Percentiles rank a stretch among this genome's conserved stretches.
Conservation (phyloP, 2,113 vertebrate genomes). For the Solenodon paradoxus region DNA sequence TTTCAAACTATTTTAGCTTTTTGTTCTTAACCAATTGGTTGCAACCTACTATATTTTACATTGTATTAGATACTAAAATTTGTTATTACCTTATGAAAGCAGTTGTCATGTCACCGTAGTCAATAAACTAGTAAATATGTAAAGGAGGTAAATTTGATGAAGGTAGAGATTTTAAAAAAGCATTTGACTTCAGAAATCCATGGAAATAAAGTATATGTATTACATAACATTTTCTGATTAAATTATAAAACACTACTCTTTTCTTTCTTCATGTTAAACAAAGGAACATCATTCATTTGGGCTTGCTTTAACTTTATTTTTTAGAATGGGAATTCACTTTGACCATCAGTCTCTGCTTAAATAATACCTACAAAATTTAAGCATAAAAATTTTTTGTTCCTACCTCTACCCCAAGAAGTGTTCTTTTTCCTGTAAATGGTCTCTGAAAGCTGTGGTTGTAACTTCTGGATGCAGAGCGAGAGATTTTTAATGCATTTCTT, state of each 20-base stretch:
- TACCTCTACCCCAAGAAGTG: background rate
- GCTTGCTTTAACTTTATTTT: background rate
- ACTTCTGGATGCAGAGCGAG: background rate
- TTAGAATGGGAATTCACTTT: background rate
- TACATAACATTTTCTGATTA: slow-evolving; percentile 7
- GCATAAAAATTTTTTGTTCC: background rate
- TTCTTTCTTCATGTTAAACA: background rate
- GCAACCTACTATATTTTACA: background rate
- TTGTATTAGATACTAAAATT: background rate
- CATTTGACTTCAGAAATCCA: slow-evolving; percentile 26
- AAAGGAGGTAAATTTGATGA: slow-evolving; percentile 1
- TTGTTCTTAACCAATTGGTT: background rate
- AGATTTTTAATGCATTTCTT: background rate
- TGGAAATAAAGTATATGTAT: slow-evolving; percentile 42
- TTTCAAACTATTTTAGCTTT: background rate
- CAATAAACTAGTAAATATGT: background rate
- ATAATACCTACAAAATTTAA: background rate
- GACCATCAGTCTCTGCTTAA: background rate
- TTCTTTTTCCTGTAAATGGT: background rate
- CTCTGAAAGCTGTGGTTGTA: too few relatives aligned
- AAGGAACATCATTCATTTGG: background rate
- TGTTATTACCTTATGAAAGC: slow-evolving; percentile 8
- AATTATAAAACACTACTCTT: slow-evolving; percentile 8
- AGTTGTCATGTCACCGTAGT: background rate
- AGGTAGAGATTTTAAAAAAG: background rate